Percentiles rank a stretch among this genome's conserved stretches.
Conservation (phyloP, 2,113 vertebrate genomes). For the Cyphomyrus discorhynchus region DNA sequence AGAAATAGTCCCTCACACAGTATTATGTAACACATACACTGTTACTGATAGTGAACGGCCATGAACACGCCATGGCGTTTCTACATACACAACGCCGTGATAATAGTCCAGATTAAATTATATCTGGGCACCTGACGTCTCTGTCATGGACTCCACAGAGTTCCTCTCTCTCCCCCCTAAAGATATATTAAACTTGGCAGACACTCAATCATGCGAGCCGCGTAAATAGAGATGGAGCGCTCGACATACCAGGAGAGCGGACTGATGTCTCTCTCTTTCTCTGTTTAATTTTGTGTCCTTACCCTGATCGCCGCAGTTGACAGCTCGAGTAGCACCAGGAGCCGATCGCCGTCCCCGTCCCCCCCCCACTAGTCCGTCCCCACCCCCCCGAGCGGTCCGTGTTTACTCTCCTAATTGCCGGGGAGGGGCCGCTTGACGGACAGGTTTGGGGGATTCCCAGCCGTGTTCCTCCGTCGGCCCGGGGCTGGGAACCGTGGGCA, state of each 20-base stretch:
- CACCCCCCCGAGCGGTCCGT: constrained; percentile 66
- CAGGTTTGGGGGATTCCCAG: constrained; percentile 64
- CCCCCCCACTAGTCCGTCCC: constrained; percentile 55
- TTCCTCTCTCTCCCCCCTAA: neutral
- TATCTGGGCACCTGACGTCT: neutral
- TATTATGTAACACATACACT: neutral
- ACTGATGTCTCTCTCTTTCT: constrained; percentile 30
- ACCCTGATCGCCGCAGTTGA: constrained; percentile 45
- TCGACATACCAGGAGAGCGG: constrained; percentile 16
- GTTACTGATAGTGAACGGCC: neutral
- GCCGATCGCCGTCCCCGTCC: constrained; percentile 43
- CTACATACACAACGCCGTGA: neutral
- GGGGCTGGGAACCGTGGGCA: constrained; percentile 57
- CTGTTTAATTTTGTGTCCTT: constrained; percentile 35
- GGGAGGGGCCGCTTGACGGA: constrained; percentile 83
- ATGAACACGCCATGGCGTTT: neutral
- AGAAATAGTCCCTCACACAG: neutral
- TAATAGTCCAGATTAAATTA: constrained; percentile 10
- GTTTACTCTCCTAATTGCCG: constrained; percentile 99
- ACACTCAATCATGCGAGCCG: neutral
- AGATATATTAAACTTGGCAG: constrained; percentile 15
- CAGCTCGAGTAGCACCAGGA: constrained; percentile 73
- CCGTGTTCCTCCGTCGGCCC: constrained; percentile 42
- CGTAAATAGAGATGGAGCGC: constrained; percentile 33
- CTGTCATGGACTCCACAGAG: constrained; percentile 1